phyloP scores from a whole-genome alignment of 2,113 vertebrate genomes.

The Ariopsis seemanni region DNA sequence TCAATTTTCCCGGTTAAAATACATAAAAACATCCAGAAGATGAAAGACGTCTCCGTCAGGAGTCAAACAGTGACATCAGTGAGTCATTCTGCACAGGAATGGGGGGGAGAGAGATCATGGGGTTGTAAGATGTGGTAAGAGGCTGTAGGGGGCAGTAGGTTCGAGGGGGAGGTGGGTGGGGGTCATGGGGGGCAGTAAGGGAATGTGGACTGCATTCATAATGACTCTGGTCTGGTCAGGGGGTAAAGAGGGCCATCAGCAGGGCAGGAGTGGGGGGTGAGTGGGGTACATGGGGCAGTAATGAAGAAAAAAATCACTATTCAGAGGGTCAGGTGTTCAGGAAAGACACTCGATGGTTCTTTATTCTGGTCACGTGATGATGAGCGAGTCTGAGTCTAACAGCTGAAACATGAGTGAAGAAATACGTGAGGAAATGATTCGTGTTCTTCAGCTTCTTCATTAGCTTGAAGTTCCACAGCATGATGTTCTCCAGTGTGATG shows the following conservation, averaged over 20 bases:
- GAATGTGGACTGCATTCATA: neutral
- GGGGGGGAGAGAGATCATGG: neutral
- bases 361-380: neutral
- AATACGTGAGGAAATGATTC: neutral
- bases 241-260: neutral
- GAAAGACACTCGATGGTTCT: neutral
- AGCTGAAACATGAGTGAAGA: neutral
- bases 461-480: too few relatives aligned
- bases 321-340: neutral
- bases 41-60: too few relatives aligned
- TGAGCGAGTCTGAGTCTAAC: neutral
- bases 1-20: too few relatives aligned
- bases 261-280: neutral
- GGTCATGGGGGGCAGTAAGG: neutral
- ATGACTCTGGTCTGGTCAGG: neutral
- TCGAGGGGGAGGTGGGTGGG: too few relatives aligned
- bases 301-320: neutral
- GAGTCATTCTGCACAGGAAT: too few relatives aligned
- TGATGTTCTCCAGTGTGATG: too few relatives aligned
- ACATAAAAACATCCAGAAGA: too few relatives aligned
- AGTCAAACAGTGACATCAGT: too few relatives aligned
- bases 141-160: neutral
- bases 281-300: neutral
- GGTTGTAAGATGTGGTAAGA: neutral
- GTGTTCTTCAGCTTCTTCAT: neutral